Evolutionary conservation across 2,113 vertebrate genomes (phyloP).

Genomic region (Mastomys coucha): DNA sequence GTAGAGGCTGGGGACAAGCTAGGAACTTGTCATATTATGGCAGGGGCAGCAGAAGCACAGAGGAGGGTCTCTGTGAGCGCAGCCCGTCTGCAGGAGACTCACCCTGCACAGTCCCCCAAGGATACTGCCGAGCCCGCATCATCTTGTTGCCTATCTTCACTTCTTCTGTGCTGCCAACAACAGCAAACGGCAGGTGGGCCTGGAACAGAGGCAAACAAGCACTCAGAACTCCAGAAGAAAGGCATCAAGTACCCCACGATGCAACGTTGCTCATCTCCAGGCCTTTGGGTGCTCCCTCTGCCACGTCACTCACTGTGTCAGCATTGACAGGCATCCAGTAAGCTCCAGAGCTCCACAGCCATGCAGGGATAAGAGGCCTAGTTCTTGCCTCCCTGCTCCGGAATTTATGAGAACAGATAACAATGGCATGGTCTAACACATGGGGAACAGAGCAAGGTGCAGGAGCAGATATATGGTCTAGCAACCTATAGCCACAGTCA

Average conservation of each 20-base stretch:
- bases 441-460: not conserved
- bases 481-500: not conserved
- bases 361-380: not conserved
- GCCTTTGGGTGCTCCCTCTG: not conserved
- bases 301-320: not conserved
- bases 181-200: constrained; percentile 98
- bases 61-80: not conserved
- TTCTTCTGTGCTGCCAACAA: constrained; percentile 98
- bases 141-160: constrained; percentile 99
- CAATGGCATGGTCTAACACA: not conserved
- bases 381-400: not conserved
- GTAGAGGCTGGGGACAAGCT: not conserved
- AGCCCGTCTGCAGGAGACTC: not conserved
- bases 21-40: not conserved
- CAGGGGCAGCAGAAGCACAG: not conserved
- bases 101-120: constrained; percentile 94
- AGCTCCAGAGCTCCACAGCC: not conserved
- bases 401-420: constrained; percentile 45
- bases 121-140: constrained; percentile 98
- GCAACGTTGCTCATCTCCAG: not conserved
- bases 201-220: constrained; percentile 83
- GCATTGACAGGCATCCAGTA: constrained; percentile 11
- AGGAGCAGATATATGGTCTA: not conserved
- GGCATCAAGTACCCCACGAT: not conserved
- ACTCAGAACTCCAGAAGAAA: constrained; percentile 25